Base-by-base conservation (phyloP, 2,888 invertebrate species). In the Zhuqinia jingwanae region DNA sequence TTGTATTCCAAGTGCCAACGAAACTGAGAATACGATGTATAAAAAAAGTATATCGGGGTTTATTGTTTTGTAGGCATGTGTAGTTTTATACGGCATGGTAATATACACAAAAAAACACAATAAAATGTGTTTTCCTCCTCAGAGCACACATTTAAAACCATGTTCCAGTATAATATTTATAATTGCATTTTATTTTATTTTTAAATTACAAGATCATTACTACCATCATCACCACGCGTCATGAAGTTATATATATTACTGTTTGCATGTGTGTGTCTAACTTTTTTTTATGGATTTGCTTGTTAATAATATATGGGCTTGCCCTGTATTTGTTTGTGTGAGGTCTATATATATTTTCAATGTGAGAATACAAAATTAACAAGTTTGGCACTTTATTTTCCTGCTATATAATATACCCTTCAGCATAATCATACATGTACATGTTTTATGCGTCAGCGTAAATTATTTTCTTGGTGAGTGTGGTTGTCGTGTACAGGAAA, bases 181-280 rank as follows among this genome's bases (percentile, higher is more conserved):
- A 68, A 68, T 45, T 45, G 68, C 68, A 68, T 25, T 45, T 65
- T 22, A 42, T 68, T 36, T 65, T 45, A 42, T 68, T n/a, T n/a
- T 68, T 68, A 68, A 68, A 68, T 68, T 68, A 68, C 68, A 68
- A 68, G 68, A 68, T 68, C 68, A 68, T 68, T 68, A 68, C 68
- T 45, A 68, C 68, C 68, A 68, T 68, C 45, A 68, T 45, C 68
- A 68, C 68, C 50, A 50, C 50, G 13, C 13, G 50, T 47, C 47
- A 13, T 47, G 13, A 42, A 68, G 22, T 2, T 11, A 42, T 65
- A 65, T 65, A n/a, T n/a, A n/a, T n/a, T n/a, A 25, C 65, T 42
- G 47, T 68, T 36, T 68, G 45, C 45, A 20, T 25, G 25, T 20
- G n/a, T 65, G 68, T 25, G 65, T 20, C 68, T n/a, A n/a, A n/a